Conservation (phyloP, 1,140 invertebrate genomes). For the Drosophila bocki region DNA sequence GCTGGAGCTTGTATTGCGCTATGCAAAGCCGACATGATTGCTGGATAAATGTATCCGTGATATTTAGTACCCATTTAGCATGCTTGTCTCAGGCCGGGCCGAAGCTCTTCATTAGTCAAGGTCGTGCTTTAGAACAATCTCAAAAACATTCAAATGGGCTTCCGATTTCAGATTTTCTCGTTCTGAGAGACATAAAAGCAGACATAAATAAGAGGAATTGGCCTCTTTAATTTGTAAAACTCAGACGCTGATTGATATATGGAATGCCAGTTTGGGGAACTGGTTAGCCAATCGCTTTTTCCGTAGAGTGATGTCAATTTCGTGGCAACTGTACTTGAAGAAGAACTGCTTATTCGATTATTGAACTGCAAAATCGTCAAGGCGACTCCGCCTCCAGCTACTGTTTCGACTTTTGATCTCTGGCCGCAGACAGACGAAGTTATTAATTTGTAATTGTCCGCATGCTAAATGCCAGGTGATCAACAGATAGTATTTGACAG, state of each 20-base stretch:
- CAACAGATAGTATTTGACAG: slow-evolving; percentile 17
- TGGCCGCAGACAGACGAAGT: slow-evolving; percentile 46
- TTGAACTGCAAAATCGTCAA: slow-evolving; percentile 30
- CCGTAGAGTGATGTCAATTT: slow-evolving; percentile 40
- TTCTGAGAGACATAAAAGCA: slow-evolving; percentile 46
- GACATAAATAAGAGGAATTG: slow-evolving; percentile 61
- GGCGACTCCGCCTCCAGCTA: slow-evolving; percentile 49
- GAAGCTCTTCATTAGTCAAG: slow-evolving; percentile 56
- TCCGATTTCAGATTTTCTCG: slow-evolving; percentile 26
- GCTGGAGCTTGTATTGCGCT: slow-evolving; percentile 5
- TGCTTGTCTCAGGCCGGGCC: neutral
- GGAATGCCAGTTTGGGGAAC: slow-evolving; percentile 14
- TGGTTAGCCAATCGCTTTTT: slow-evolving; percentile 49
- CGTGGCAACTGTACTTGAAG: slow-evolving; percentile 49
- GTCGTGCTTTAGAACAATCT: slow-evolving; percentile 40
- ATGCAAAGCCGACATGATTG: slow-evolving; percentile 4
- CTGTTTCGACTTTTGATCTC: slow-evolving; percentile 58
- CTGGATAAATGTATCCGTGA: slow-evolving; percentile 23
- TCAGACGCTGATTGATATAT: slow-evolving; percentile 58
- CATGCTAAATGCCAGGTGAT: slow-evolving; percentile 58
- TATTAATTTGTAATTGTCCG: slow-evolving; percentile 77
- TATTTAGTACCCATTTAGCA: slow-evolving; percentile 30
- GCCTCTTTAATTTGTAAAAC: slow-evolving; percentile 43
- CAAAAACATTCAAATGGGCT: slow-evolving; percentile 39
- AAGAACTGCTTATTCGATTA: slow-evolving; percentile 23